phyloP scores from a whole-genome alignment of 2,797 vertebrate genomes.

The Cirrhinus molitorella region DNA sequence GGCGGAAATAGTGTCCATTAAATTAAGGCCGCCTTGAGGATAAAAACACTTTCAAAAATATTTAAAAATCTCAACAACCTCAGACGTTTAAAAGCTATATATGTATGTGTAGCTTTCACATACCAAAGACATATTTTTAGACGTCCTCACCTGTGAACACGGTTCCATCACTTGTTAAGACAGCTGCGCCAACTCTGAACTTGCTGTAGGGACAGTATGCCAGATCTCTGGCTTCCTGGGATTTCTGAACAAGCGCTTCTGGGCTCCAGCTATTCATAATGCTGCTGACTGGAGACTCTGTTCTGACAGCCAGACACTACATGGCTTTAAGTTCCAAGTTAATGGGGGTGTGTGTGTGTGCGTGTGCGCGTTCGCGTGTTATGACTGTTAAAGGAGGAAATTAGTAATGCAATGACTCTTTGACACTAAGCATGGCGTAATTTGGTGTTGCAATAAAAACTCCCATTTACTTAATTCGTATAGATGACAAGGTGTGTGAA shows the following conservation, averaged over 20 bases:
- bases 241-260: conserved; percentile 65
- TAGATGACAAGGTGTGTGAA: neutral
- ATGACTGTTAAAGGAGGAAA: neutral
- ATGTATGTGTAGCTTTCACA: neutral
- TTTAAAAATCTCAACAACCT: neutral
- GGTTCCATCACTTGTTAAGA: conserved; percentile 76
- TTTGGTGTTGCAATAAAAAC: neutral
- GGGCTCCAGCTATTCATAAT: conserved; percentile 1
- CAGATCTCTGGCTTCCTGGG: conserved; percentile 75
- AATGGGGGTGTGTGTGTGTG: conserved; percentile 8
- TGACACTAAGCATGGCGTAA: neutral
- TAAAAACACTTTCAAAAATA: no score
- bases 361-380: neutral
- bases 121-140: neutral
- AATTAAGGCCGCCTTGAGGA: no score
- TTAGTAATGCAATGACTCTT: conserved; percentile 12
- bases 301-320: neutral
- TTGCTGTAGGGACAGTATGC: conserved; percentile 86
- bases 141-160: conserved; percentile 80
- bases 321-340: conserved; percentile 26
- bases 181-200: conserved; percentile 84
- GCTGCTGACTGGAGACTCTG: neutral
- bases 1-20: no score
- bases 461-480: neutral
- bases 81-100: neutral